These are phyloP conservation scores for Hippopotamyrus pictus DNA, from an alignment of 2,797 vertebrate genomes.

Conservation along the genomic window DNA sequence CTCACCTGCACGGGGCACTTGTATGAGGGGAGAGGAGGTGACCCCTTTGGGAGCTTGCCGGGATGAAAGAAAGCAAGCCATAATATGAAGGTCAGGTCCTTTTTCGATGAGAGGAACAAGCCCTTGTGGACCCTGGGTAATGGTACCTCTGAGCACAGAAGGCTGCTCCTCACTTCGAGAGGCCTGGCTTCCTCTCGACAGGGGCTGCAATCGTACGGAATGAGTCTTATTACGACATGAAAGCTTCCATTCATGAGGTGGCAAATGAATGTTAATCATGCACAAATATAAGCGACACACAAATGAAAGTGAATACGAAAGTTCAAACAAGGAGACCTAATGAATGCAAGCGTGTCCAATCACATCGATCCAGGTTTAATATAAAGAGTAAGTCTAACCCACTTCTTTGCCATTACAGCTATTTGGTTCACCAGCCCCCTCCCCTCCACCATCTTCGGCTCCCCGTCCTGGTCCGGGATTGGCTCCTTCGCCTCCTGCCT, in stretches of 20 bases:
- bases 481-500: too few relatives aligned
- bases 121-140: conserved; percentile 38
- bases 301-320: neutral
- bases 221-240: conserved; percentile 18
- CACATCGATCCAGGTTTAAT: too few relatives aligned
- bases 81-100: conserved; percentile 45
- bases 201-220: neutral
- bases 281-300: neutral
- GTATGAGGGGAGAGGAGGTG: conserved; percentile 30
- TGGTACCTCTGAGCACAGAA: conserved; percentile 16
- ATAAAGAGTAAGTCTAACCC: too few relatives aligned
- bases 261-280: conserved; percentile 5
- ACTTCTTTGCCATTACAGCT: too few relatives aligned
- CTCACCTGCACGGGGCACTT: conserved; percentile 34
- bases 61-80: conserved; percentile 12
- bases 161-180: neutral
- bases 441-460: too few relatives aligned
- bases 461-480: too few relatives aligned
- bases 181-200: neutral
- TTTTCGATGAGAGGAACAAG: conserved; percentile 39
- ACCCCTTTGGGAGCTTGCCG: neutral
- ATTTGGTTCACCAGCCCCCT: too few relatives aligned
- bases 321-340: too few relatives aligned
- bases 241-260: conserved; percentile 7
- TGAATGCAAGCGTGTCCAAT: too few relatives aligned